Evolutionary conservation across 2,797 vertebrate genomes (phyloP).

Genomic region (Cryptoblepharus egeriae): DNA sequence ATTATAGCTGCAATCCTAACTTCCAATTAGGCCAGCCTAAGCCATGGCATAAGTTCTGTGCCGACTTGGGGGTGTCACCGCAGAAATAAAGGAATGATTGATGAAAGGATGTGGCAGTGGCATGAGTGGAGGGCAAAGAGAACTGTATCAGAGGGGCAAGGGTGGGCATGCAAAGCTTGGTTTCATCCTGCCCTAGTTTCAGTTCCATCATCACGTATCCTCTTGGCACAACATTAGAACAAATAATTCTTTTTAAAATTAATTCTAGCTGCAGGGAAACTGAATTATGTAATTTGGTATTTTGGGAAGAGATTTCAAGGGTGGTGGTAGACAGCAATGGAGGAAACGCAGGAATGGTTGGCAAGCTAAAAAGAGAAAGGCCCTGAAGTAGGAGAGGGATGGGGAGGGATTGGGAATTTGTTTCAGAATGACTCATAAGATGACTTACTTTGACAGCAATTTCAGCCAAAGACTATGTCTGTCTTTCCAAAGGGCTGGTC

Average conservation of each 20-base stretch:
- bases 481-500: constrained; percentile 2
- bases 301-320: neutral
- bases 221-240: constrained; percentile 1
- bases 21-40: no score
- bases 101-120: neutral
- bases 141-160: neutral
- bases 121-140: neutral
- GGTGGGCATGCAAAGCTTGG: neutral
- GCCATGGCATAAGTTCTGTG: no score
- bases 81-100: neutral
- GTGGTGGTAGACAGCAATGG: neutral
- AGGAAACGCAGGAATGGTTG: neutral
- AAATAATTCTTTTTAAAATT: constrained; percentile 2
- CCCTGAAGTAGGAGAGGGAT: neutral
- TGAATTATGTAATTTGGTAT: neutral
- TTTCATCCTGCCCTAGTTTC: neutral
- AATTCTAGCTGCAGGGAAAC: neutral
- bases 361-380: neutral
- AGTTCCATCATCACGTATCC: neutral
- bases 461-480: constrained; percentile 5
- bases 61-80: no score
- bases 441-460: neutral
- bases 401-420: neutral
- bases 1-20: no score
- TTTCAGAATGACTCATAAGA: neutral